Evolutionary conservation across 2,797 vertebrate species (phyloP).

Genomic region (Chelidonichthys spinosus): DNA sequence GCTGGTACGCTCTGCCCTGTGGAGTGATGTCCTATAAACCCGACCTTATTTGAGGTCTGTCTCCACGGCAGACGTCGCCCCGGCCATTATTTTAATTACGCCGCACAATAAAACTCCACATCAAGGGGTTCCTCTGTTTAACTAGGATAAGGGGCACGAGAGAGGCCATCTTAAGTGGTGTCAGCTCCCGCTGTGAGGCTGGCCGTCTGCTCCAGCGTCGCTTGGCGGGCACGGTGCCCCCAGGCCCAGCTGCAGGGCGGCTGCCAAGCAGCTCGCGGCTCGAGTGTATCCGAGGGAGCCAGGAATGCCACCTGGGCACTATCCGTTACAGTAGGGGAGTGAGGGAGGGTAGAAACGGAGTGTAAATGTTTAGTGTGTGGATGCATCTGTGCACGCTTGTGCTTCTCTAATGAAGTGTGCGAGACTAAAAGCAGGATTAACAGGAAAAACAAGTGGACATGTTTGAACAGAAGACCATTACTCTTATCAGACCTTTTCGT

Average conservation of each 20-base stretch:
- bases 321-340: constrained; percentile 56
- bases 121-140: constrained; percentile 65
- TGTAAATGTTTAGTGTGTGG: constrained; percentile 29
- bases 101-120: constrained; percentile 73
- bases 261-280: constrained; percentile 49
- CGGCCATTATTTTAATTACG: constrained; percentile 73
- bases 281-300: constrained; percentile 47
- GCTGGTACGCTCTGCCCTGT: constrained; percentile 55
- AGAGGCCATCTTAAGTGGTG: constrained; percentile 56
- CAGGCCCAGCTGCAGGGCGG: constrained; percentile 58
- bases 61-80: constrained; percentile 62
- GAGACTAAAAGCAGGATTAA: constrained; percentile 33
- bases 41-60: constrained; percentile 60
- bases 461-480: constrained; percentile 44
- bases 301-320: constrained; percentile 67
- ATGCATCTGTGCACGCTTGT: constrained; percentile 27
- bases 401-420: constrained; percentile 28
- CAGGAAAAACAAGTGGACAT: neutral
- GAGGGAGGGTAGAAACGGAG: constrained; percentile 2
- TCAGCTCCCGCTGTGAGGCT: constrained; percentile 64
- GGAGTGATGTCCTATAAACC: constrained; percentile 64
- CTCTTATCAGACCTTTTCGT: constrained; percentile 25
- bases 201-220: constrained; percentile 52
- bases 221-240: constrained; percentile 56
- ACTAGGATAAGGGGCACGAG: constrained; percentile 41